Evolutionary conservation across 2,888 invertebrate species (phyloP).

Genomic region (Drosophila diplacantha): DNA sequence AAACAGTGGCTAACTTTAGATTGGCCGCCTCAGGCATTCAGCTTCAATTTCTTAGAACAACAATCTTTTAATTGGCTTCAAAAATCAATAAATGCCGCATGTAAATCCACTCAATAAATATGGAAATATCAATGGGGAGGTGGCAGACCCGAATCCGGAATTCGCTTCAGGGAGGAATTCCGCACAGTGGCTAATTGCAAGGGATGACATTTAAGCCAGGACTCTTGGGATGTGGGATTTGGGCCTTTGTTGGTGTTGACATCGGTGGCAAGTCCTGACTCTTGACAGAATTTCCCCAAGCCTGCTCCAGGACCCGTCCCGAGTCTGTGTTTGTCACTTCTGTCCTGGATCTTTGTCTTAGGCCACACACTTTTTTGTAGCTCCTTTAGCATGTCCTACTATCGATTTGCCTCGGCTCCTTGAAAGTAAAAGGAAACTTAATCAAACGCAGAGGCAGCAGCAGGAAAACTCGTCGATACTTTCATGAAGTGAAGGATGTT

Average conservation of each 20-base stretch:
- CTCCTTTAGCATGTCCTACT: constrained; percentile 21
- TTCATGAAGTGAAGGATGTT: constrained; percentile 26
- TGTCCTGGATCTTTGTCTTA: constrained; percentile 18
- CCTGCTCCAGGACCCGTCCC: not conserved
- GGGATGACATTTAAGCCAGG: not conserved
- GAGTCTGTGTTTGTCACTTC: constrained; percentile 22
- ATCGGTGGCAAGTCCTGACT: not conserved
- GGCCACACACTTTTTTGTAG: constrained; percentile 2
- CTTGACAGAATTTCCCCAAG: constrained; percentile 1
- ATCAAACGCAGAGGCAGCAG: constrained; percentile 56
- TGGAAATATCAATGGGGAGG: constrained; percentile 8
- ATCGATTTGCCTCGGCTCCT: constrained; percentile 31
- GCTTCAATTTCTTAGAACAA: constrained; percentile 14
- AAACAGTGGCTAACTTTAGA: not conserved
- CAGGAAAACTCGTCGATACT: constrained; percentile 24
- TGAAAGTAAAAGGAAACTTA: constrained; percentile 52
- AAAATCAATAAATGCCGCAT: constrained; percentile 5
- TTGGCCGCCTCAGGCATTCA: not conserved
- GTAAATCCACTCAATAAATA: not conserved
- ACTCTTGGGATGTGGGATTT: not conserved
- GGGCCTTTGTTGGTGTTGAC: not conserved
- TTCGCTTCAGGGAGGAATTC: not conserved
- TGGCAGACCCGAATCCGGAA: not conserved
- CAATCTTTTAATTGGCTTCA: constrained; percentile 15
- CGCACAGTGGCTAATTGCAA: constrained; percentile 14